These are phyloP conservation scores for Manis javanica DNA, from an alignment of 2,797 vertebrate species.

Conservation along the genomic window DNA sequence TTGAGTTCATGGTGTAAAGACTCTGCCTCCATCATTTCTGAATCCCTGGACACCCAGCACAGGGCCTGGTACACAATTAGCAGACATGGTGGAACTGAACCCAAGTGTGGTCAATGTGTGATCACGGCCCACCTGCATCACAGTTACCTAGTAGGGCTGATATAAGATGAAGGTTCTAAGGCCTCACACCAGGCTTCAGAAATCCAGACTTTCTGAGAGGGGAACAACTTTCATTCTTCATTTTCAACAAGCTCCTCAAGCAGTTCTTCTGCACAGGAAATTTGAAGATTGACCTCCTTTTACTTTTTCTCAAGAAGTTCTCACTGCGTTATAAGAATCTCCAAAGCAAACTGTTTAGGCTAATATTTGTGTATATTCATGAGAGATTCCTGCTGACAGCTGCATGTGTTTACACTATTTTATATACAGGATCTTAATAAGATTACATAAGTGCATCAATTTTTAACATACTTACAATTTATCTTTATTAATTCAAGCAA, in stretches of 20 bases:
- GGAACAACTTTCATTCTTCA: background rate
- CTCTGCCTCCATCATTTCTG: background rate
- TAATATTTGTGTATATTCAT: conserved; percentile 61
- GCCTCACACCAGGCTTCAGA: background rate
- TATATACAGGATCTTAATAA: conserved; percentile 59
- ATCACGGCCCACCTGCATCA: background rate
- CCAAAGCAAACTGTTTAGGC: conserved; percentile 60
- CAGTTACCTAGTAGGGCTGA: background rate
- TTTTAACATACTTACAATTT: conserved; percentile 65
- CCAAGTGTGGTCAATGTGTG: background rate
- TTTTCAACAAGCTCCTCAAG: background rate
- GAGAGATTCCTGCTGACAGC: conserved; percentile 58
- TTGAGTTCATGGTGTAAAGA: background rate
- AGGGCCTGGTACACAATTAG: background rate
- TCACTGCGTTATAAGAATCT: conserved; percentile 54
- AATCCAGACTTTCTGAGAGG: background rate
- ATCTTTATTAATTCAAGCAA: conserved; percentile 67
- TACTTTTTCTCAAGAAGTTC: conserved; percentile 44
- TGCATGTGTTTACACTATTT: conserved; percentile 61
- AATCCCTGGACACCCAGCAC: no score
- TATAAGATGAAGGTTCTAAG: background rate
- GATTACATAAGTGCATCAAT: conserved; percentile 57
- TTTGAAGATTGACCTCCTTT: conserved; percentile 34
- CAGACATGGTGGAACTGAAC: background rate
- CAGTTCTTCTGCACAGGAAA: conserved; percentile 33